Evolutionary conservation across 2,113 vertebrate species (phyloP).

Genomic region (Cynopterus brachyotis): DNA sequence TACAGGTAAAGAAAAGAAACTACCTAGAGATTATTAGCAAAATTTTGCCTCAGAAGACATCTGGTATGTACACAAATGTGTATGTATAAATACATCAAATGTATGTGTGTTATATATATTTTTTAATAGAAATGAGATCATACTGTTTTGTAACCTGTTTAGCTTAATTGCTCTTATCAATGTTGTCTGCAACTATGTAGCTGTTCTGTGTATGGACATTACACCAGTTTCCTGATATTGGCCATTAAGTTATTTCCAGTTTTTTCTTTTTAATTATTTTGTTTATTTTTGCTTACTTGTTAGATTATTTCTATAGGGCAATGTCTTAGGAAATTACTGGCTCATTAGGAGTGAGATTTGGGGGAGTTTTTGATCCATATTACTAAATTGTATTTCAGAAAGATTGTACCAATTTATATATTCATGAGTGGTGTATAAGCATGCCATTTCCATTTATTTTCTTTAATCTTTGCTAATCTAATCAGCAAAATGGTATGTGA

Average conservation of each 20-base stretch:
- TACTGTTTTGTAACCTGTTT: background rate
- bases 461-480: conserved; percentile 1
- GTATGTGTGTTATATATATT: background rate
- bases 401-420: background rate
- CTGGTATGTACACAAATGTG: background rate
- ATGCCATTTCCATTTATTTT: background rate
- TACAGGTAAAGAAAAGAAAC: conserved; percentile 17
- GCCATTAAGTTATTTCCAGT: background rate
- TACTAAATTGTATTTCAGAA: background rate
- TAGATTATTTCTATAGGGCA: background rate
- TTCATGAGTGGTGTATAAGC: background rate
- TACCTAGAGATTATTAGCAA: background rate
- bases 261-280: background rate
- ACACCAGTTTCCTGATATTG: background rate
- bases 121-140: background rate
- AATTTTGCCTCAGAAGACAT: background rate
- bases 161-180: background rate
- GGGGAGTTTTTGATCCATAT: background rate
- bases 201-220: background rate
- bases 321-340: background rate
- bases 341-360: background rate
- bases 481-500: background rate
- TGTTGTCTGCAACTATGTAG: background rate
- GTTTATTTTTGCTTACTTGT: background rate
- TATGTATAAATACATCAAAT: background rate